These are phyloP conservation scores for Mirza zaza DNA, from an alignment of 2,113 vertebrate species.

Conservation along the genomic window DNA sequence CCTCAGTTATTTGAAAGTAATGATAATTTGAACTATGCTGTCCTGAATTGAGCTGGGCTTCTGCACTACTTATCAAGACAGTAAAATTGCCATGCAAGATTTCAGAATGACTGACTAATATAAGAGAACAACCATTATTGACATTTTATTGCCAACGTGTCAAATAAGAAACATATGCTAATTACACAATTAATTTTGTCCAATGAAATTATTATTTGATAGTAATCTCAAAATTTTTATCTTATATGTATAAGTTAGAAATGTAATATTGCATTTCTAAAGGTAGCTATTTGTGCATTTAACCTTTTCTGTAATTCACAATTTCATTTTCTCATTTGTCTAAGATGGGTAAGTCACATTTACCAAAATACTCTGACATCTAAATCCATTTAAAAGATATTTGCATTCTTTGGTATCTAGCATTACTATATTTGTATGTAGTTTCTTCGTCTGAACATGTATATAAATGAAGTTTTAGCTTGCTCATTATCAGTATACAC, in stretches of 20 bases:
- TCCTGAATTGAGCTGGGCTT: neutral
- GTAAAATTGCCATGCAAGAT: conserved; percentile 3
- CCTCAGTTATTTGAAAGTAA: conserved; percentile 25
- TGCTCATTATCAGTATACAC: neutral
- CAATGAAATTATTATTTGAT: neutral
- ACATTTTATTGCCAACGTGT: neutral
- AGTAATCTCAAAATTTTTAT: conserved; percentile 12
- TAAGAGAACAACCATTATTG: neutral
- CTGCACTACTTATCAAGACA: neutral
- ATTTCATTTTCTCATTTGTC: neutral
- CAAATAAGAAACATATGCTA: conserved; percentile 13
- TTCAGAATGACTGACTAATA: conserved; percentile 26
- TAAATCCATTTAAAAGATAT: neutral
- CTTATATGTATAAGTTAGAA: neutral
- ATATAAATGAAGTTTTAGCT: neutral
- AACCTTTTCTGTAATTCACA: neutral
- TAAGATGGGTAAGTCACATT: neutral
- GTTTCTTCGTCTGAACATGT: neutral
- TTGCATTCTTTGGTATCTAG: neutral
- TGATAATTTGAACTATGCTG: neutral
- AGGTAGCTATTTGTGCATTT: neutral
- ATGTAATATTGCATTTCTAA: conserved; percentile 10
- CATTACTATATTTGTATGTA: neutral
- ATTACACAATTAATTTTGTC: neutral
- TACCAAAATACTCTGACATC: conserved; percentile 25